These are phyloP conservation scores for Salvelinus alpinus DNA, from an alignment of 2,113 vertebrate species.

Conservation along the genomic window DNA sequence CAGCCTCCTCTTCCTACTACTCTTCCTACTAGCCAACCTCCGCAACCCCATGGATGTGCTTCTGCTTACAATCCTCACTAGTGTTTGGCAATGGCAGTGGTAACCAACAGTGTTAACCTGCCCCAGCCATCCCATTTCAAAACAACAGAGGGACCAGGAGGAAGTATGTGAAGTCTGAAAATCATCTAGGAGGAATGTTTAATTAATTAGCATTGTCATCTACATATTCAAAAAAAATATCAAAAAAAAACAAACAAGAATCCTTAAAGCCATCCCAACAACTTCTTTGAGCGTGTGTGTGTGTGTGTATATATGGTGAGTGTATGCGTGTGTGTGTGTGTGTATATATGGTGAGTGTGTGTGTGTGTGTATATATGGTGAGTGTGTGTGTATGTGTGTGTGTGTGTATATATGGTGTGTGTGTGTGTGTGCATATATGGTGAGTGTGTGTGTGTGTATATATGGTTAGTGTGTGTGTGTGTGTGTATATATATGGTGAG, in stretches of 20 bases:
- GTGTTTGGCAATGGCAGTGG: background rate
- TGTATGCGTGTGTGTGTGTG: background rate
- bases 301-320: background rate
- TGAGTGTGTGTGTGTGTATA: no score
- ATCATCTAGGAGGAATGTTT: constrained; percentile 25
- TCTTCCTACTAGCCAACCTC: background rate
- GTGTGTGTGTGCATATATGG: no score
- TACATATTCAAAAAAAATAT: constrained; percentile 28
- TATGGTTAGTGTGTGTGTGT: no score
- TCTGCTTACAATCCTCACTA: background rate
- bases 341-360: no score
- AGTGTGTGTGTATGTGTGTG: no score
- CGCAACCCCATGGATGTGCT: background rate
- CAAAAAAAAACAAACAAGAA: constrained; percentile 37
- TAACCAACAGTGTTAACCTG: background rate
- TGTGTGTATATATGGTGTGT: no score
- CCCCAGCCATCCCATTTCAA: background rate
- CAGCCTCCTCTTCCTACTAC: background rate
- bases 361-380: no score
- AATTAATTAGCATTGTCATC: constrained; percentile 37
- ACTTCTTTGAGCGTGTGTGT: constrained; percentile 44
- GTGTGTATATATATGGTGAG: no score
- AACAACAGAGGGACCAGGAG: constrained; percentile 23
- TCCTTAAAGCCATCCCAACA: constrained; percentile 40
- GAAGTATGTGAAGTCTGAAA: constrained; percentile 24